Evolutionary conservation across 2,797 vertebrate species (phyloP).

Genomic region (Acanthopagrus latus): DNA sequence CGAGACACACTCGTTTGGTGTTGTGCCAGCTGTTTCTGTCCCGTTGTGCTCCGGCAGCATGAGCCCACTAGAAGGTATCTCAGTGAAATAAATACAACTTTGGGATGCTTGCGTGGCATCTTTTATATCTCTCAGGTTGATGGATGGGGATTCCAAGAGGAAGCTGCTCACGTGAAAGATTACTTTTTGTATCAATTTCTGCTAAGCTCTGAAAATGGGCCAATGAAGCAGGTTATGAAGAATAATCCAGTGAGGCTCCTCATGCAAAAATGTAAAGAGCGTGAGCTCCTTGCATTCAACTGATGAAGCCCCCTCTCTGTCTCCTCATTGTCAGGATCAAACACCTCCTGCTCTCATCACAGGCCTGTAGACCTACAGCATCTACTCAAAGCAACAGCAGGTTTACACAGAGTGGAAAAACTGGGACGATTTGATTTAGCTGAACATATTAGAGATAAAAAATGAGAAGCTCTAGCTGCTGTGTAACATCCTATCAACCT

Average conservation of each 20-base stretch:
- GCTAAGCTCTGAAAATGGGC: not conserved
- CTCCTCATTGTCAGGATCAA: constrained; percentile 20
- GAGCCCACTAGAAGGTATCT: too few relatives aligned
- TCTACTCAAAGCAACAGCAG: constrained; percentile 1
- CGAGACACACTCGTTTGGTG: constrained; percentile 2
- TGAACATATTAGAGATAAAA: not conserved
- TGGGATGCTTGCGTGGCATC: not conserved
- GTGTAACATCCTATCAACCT: constrained; percentile 31
- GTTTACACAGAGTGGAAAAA: constrained; percentile 14
- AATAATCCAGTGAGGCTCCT: not conserved
- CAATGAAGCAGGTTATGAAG: not conserved
- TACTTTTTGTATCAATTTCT: not conserved
- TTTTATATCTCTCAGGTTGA: not conserved
- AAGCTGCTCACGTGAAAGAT: not conserved
- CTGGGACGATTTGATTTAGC: constrained; percentile 22
- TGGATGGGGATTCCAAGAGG: not conserved
- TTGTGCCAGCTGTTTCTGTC: constrained; percentile 5
- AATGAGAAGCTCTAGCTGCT: constrained; percentile 27
- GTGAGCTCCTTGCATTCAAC: constrained; percentile 4
- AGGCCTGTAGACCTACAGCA: constrained; percentile 41
- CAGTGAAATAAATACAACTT: not conserved
- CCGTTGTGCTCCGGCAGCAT: not conserved
- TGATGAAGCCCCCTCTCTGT: constrained; percentile 20
- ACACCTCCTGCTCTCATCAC: constrained; percentile 23
- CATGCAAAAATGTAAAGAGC: constrained; percentile 4